Evolutionary conservation across 2,888 invertebrate species (phyloP), one percentile per base, ranked within the genome.

Genomic region (Rhingia campestris): DNA sequence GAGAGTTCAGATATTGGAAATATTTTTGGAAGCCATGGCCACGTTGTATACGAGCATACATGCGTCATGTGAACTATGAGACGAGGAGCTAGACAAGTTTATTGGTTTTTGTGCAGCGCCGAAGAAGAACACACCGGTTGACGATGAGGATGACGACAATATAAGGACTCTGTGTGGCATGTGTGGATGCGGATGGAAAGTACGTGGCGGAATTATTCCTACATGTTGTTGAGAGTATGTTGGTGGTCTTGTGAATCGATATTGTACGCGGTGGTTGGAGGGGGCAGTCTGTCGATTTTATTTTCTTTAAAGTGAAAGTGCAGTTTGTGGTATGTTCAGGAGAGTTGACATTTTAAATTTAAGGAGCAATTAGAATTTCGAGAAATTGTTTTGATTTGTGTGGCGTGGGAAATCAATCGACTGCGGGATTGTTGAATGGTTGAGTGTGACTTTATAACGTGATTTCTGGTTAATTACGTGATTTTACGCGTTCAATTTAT

Each of bases 1-100:
- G 66, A 74, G 84, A 59, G 73, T 69, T 74, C 53, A 56, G 64
- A 80, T 84, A 84, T 84, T 84, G 84, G 70, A 84, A 84, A 84
- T 84, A 66, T 80, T 84, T 77, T 84, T 80, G 59, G 64, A 72
- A 79, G 22, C 58, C 63, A 63, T 22, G 22, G 22, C 66, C 37
- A 47, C 61, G 35, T 10, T 54, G 33, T 12, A 30, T 53, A 43
- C 39, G 9, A 49, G 2, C 32, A 9, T 47, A 32, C 32, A 32
- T 56, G 61, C 47, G 58, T 47, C 33, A 10, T 33, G 63, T 39
- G 41, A 56, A 51, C 51, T 54, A 54, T 64, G 63, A 53, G 22
- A 22, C 22, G 22, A 22, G n/a, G 12, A 14, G 49, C 49, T 32
- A 49, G 56, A 43, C 45, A 56, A 64, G 64, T 69, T 73, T 69